A percentile compares a stretch with the other conserved stretches of the same genome.
Evolutionary conservation across 1,140 invertebrate species (phyloP).

Genomic region (Aphaenogaster ashmeadi): DNA sequence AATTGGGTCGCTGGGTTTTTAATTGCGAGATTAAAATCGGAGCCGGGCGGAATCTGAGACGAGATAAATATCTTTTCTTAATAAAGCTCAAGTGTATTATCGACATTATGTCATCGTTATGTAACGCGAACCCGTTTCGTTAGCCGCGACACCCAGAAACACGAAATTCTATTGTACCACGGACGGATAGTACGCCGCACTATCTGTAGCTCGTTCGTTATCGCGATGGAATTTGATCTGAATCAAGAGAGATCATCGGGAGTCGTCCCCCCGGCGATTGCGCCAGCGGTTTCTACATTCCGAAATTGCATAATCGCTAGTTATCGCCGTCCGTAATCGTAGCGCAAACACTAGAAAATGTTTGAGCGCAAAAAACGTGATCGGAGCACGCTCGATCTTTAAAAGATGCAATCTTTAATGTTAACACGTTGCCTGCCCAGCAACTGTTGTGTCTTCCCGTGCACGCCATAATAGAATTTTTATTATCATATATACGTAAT

Average conservation of each 20-base stretch:
- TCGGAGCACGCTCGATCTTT: background rate
- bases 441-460: background rate
- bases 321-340: constrained; percentile 14
- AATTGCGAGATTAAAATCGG: background rate
- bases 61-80: constrained; percentile 19
- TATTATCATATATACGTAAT: constrained; percentile 1
- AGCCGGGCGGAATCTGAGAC: background rate
- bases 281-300: constrained; percentile 6
- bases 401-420: background rate
- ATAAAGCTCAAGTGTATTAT: constrained; percentile 20
- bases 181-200: too few relatives aligned
- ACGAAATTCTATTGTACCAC: constrained; percentile 22
- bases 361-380: background rate
- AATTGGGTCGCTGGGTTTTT: background rate
- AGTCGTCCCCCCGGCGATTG: background rate
- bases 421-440: background rate
- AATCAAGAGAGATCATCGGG: constrained; percentile 38
- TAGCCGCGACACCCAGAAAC: background rate
- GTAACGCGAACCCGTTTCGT: constrained; percentile 8
- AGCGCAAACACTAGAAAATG: background rate
- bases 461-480: background rate
- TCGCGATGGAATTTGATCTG: constrained; percentile 46
- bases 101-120: constrained; percentile 48
- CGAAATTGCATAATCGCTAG: constrained; percentile 39
- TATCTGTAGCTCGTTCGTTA: constrained; percentile 39